Evolutionary conservation across 2,113 vertebrate genomes (phyloP), one percentile per base, ranked within the genome.

Genomic region (Oncorhynchus tshawytscha): DNA sequence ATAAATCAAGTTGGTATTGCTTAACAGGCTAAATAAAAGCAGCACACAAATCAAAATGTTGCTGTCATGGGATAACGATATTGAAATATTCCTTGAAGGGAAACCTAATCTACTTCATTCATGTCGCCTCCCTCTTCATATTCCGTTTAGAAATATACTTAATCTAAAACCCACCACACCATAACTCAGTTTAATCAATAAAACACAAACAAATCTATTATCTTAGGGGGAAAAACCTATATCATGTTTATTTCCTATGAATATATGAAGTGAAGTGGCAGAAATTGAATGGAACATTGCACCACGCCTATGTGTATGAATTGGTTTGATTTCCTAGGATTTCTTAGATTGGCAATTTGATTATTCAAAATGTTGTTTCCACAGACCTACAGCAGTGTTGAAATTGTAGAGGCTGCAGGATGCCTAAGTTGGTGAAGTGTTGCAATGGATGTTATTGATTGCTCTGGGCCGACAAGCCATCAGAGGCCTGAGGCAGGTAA

Each of bases 381-480:
- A 59, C 34, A 51, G 75, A 68, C 77, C 79, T 79, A 74, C 75
- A 18, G 25, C 68, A 71, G 39, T 74, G 48, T 20, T 67, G 78
- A 70, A 71, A 76, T 67, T 70, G 74, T 51, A 69, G 70, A 87
- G 72, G 34, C 70, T 15, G 80, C 73, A 57, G 73, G 78, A 80
- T 51, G 77, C 71, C 71, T 20, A 75, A 62, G 51, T 48, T 76
- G 65, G 69, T 82, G 82, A 82, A 80, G 81, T 88, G 82, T 80
- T 86, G n/a, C 68, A 22, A 22, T 69, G 24, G n/a, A 48, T 45
- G 70, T 84, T 84, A 88, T 88, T 80, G 84, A 87, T 88, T 86
- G 81, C 77, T 83, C 25, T 0, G 81, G 71, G 77, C 83, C 78
- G 70, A 49, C 77, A 75, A 74, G 71, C 65, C 24, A 67, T 31